Base-by-base conservation (phyloP, 2,113 vertebrate genomes). In the Lanius collurio region DNA sequence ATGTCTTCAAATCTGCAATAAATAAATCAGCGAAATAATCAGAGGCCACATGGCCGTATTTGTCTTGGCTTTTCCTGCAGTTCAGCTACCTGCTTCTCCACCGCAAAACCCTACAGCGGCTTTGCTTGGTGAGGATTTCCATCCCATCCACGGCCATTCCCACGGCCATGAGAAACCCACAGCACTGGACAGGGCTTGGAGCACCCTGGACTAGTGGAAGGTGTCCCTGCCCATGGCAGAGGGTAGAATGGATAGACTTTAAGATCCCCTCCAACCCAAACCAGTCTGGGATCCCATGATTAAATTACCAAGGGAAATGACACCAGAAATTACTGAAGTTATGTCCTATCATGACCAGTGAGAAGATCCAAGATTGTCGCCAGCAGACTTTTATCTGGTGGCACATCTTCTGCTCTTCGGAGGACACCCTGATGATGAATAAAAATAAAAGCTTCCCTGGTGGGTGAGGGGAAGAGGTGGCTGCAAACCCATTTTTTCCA, bases 341-440 rank as follows among this genome's bases (percentile, higher is more conserved):
- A 6, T 53, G 4, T 69, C n/a, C 35, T 56, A 0, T 60, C 17
- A 8, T 1, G 1, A 8, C 30, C 3, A 2, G 11, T 42, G 68
- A 55, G 67, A 56, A 67, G 18, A 52, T 24, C 4, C 0, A 3
- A 68, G 35, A 20, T 33, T 12, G 8, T 27, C 17, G 31, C 23
- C 37, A 44, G 27, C 39, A 83, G n/a, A 13, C 23, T 44, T 68
- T 21, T 47, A 50, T 10, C 37, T 44, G 63, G 14, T 69, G 42
- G 30, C 44, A 15, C 4, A 6, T 16, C n/a, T 49, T 71, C 59
- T 64, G 23, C 21, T 30, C 42, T 39, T 63, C 11, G 64, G 13
- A 50, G 56, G 11, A 47, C 44, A 33, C 23, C 31, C 37, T n/a
- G 73, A 9, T 10, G 24, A n/a, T 11, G 13, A 42, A 50, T 31